Evolutionary conservation across 2,113 vertebrate species (phyloP), one percentile per base, ranked within the genome.

Genomic region (Eubucco bourcierii): DNA sequence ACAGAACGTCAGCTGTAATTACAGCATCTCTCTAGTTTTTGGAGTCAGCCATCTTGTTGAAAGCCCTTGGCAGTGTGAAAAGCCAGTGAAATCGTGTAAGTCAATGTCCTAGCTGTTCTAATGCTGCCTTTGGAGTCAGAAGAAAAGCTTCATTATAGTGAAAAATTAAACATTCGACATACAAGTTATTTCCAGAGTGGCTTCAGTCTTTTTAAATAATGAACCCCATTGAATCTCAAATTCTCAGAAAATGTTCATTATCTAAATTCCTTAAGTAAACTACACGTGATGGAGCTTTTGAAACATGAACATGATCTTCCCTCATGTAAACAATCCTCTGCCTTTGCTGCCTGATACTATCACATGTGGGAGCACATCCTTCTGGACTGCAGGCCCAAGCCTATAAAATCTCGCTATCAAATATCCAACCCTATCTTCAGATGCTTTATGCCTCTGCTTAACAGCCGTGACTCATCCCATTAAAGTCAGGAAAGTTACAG

Each of bases 241-340:
- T 92, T 88, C 92, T 93, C 82, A 85, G 77, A 82, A 91, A 94
- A 96, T 34, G 72, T 60, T 86, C 76, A 93, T 96, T 93, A 90
- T 94, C 87, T 96, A 80, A 96, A 95, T 95, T 96, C 93, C 93
- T 95, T 90, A 90, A 94, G 93, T 93, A 96, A 96, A 94, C 85
- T 90, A 75, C 94, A 92, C 15, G 9, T 91, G 95, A 87, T 86
- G 59, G 77, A 83, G 90, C 85, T 96, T 95, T 95, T 90, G 96
- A 94, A 93, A 91, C 82, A 80, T 19, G 94, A 95, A 93, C 87
- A 80, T 91, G 93, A 91, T 85, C 87, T 87, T 78, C 31, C 53
- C 77, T 86, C 86, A 41, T 91, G 94, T 95, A 96, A 96, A 96
- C 90, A 95, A 94, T 95, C 82, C 93, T 88, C 87, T 78, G 84